Conservation (phyloP, 2,113 vertebrate species). For the Cyanoramphus novaezelandiae region DNA sequence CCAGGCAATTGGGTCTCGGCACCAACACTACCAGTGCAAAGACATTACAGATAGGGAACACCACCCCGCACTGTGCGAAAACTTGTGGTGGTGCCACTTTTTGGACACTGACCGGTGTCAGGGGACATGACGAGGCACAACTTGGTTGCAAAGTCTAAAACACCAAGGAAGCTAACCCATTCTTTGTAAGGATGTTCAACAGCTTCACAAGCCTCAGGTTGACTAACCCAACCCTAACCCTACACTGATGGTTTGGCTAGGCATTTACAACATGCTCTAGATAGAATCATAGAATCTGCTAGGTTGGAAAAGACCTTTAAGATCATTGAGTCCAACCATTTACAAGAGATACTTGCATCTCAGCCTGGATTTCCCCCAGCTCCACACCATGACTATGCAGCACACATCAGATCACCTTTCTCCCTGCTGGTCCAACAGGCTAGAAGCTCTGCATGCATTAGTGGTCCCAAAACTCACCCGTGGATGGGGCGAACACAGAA, state of each 20-base stretch:
- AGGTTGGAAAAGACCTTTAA: neutral
- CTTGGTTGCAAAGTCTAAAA: neutral
- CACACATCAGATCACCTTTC: neutral
- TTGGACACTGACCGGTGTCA: neutral
- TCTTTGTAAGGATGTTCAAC: neutral
- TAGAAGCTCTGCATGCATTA: neutral
- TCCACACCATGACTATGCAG: neutral
- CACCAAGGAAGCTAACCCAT: neutral
- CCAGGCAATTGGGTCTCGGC: neutral
- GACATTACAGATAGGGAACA: neutral
- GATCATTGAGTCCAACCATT: neutral
- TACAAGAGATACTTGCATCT: neutral
- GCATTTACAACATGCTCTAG: neutral
- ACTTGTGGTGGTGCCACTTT: neutral
- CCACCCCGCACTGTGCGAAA: neutral
- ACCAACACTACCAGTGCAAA: neutral
- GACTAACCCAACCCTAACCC: neutral
- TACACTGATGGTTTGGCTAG: neutral
- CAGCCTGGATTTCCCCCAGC: neutral
- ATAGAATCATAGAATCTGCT: neutral
- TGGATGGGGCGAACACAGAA: neutral
- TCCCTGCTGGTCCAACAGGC: neutral
- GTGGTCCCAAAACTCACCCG: neutral
- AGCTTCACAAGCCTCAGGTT: neutral
- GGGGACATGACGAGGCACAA: neutral